Evolutionary conservation across 2,113 vertebrate genomes (phyloP), one percentile per base, ranked within the genome.

Genomic region (Ailuropoda melanoleuca): DNA sequence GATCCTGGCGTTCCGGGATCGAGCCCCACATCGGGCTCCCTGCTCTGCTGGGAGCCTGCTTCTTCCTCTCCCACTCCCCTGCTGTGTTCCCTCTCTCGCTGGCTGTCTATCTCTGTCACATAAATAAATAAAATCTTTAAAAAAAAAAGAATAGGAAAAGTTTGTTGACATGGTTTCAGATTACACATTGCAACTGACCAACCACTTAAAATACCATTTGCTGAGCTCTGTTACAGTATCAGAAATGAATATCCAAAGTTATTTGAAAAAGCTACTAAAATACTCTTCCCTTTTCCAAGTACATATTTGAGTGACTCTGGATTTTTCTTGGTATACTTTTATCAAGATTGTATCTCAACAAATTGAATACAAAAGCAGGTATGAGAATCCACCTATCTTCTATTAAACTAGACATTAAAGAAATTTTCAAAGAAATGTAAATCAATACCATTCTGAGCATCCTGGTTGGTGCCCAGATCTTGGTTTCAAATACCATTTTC

Each of bases 201-300:
- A 62, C 15, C 48, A 88, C 58, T 80, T 80, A 78, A 90, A 95
- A 91, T 48, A 78, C 34, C 50, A 86, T 56, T 31, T 78, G 82
- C 55, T 18, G 1, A 70, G 50, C 85, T 66, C 66, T 80, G 46
- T 68, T 81, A 81, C 13, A 55, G 13, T 53, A 60, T 39, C 60
- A 86, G 48, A 62, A 90, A 24, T 55, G 31, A 56, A 66, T 48
- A 95, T 13, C 13, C 80, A 94, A 72, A 74, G 58, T 72, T 89
- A 91, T 68, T 50, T 95, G 81, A 85, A 85, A 90, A 85, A 95
- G 72, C 39, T 86, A 95, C 34, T 80, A 48, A 70, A 60, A 78
- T 66, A 87, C 18, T 58, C 29, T 43, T 70, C 23, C 50, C 19
- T 83, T 68, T 80, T 56, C 29, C 50, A 94, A 80, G 21, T 80